Evolutionary conservation across 2,113 vertebrate genomes (phyloP).

Genomic region (Petrocephalus microphthalmus): DNA sequence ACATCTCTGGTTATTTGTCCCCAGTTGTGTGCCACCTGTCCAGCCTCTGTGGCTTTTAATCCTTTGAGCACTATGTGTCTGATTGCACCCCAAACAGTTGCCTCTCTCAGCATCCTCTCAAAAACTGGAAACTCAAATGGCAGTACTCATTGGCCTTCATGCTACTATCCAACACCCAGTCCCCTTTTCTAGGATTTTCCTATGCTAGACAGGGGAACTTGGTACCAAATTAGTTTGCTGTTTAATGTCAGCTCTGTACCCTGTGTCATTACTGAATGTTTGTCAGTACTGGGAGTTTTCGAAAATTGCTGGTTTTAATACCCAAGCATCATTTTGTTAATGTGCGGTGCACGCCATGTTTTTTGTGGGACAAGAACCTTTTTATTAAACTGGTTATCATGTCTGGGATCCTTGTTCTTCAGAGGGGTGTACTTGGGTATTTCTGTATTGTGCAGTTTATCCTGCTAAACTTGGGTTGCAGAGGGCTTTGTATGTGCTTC

Average conservation of each 20-base stretch:
- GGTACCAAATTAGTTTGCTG: not conserved
- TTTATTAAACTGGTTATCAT: not conserved
- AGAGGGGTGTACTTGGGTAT: conserved; percentile 41
- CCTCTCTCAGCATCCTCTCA: conserved; percentile 45
- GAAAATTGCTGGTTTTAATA: not conserved
- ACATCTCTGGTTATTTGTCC: conserved; percentile 12
- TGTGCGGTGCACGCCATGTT: not conserved
- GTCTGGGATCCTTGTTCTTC: not conserved
- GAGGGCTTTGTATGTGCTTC: conserved; percentile 52
- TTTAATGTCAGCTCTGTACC: not conserved
- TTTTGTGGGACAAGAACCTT: not conserved
- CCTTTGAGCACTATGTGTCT: conserved; percentile 61
- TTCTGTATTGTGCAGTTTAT: conserved; percentile 22
- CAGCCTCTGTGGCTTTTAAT: conserved; percentile 48
- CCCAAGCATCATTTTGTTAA: not conserved
- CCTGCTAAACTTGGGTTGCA: conserved; percentile 54
- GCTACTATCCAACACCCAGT: no score
- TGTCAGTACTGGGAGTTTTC: not conserved
- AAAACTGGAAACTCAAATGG: not conserved
- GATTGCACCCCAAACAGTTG: conserved; percentile 54
- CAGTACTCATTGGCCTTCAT: not conserved
- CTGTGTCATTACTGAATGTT: not conserved
- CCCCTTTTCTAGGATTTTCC: not conserved
- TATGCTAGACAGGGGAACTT: not conserved
- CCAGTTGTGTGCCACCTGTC: conserved; percentile 34